These are phyloP conservation scores for Coregonus clupeaformis DNA, from an alignment of 2,113 vertebrate species.

Conservation along the genomic window DNA sequence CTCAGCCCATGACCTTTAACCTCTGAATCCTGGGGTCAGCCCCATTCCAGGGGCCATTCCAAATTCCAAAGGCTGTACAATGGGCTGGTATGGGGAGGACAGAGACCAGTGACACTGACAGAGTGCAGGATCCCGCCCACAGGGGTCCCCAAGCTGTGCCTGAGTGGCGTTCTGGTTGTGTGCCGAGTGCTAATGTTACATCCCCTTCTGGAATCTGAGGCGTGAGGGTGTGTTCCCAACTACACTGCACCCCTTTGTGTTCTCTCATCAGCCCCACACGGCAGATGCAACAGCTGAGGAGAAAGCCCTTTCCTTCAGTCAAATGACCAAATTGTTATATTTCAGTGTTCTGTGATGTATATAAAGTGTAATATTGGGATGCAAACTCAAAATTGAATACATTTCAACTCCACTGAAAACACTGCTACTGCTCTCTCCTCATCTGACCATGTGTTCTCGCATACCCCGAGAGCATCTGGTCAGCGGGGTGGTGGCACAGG, in stretches of 20 bases:
- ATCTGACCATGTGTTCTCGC: too few relatives aligned
- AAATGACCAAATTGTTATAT: too few relatives aligned
- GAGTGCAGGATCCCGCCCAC: neutral
- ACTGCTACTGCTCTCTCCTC: too few relatives aligned
- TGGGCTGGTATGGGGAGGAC: neutral
- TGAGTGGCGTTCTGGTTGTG: constrained; percentile 4
- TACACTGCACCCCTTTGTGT: constrained; percentile 68
- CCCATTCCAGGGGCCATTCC: too few relatives aligned
- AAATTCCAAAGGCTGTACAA: neutral
- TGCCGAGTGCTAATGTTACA: constrained; percentile 4
- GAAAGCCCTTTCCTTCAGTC: neutral
- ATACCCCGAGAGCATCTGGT: too few relatives aligned
- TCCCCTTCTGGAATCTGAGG: constrained; percentile 54
- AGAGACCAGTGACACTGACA: neutral
- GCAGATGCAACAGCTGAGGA: constrained; percentile 70
- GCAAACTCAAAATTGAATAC: too few relatives aligned
- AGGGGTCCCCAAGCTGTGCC: neutral
- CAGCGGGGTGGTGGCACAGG: too few relatives aligned
- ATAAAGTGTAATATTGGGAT: too few relatives aligned
- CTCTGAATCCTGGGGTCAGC: constrained; percentile 1
- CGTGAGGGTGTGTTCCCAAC: constrained; percentile 35
- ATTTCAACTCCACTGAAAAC: too few relatives aligned
- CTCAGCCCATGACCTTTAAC: neutral
- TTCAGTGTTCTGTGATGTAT: too few relatives aligned
- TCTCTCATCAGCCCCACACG: constrained; percentile 20